Percentiles rank a stretch among this genome's conserved stretches.
These are phyloP conservation scores for Oncopeltus fasciatus DNA, from an alignment of 1,140 invertebrate genomes.

Conservation along the genomic window DNA sequence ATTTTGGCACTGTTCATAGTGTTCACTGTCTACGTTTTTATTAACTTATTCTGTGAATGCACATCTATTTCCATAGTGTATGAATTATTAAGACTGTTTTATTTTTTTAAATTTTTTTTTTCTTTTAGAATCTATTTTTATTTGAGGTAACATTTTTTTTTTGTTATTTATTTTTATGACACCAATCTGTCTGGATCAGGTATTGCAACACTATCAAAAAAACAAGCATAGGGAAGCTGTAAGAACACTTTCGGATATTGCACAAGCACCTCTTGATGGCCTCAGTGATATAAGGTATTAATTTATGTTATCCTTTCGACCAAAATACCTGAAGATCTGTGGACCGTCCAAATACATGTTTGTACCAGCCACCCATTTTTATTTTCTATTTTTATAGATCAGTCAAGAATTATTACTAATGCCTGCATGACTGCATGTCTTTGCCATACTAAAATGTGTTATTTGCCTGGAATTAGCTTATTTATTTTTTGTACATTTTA, in stretches of 20 bases:
- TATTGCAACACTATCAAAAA: constrained; percentile 4
- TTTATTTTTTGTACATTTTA: too few relatives aligned
- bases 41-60: too few relatives aligned
- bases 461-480: too few relatives aligned
- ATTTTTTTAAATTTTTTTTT: neutral
- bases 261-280: constrained; percentile 5
- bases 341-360: neutral
- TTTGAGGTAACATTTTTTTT: neutral
- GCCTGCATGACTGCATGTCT: constrained; percentile 1
- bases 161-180: neutral
- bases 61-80: too few relatives aligned
- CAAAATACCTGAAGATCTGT: neutral
- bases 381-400: neutral
- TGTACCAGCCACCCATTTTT: neutral
- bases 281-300: constrained; percentile 7
- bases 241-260: constrained; percentile 11
- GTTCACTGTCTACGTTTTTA: too few relatives aligned
- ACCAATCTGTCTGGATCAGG: constrained; percentile 1
- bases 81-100: neutral
- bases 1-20: too few relatives aligned
- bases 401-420: too few relatives aligned
- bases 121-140: neutral
- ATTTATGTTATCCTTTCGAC: neutral
- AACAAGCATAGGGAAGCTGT: constrained; percentile 10
- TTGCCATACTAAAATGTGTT: too few relatives aligned